Percentiles rank a stretch among this genome's conserved stretches.
phyloP scores from a whole-genome alignment of 2,888 invertebrate species.

The Trachelus tabidus region DNA sequence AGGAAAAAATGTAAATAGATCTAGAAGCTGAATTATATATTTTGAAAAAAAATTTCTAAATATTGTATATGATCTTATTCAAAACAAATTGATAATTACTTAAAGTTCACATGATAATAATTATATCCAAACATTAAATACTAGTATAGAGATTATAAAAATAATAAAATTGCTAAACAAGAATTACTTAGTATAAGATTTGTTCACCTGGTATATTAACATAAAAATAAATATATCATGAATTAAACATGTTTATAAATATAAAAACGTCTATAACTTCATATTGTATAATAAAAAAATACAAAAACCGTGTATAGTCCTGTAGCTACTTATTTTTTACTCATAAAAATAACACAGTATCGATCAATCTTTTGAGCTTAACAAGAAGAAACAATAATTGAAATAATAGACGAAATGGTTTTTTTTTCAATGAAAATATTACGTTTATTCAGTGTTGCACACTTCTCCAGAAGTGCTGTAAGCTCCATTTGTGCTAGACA shows the following conservation, averaged over 20 bases:
- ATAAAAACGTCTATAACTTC: neutral
- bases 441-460: conserved; percentile 20
- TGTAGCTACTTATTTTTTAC: neutral
- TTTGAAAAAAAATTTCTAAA: neutral
- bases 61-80: neutral
- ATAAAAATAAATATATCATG: too few relatives aligned
- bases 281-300: neutral
- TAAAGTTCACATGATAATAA: neutral
- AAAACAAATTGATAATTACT: neutral
- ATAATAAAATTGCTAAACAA: too few relatives aligned
- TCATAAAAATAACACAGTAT: neutral
- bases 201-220: too few relatives aligned
- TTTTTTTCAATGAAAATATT: neutral
- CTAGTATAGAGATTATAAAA: too few relatives aligned
- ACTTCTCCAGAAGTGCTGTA: conserved; percentile 24
- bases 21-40: too few relatives aligned
- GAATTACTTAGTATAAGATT: too few relatives aligned
- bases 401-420: neutral
- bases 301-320: neutral
- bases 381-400: neutral
- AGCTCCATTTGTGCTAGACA: conserved; percentile 20
- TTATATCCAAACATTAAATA: neutral
- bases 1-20: too few relatives aligned
- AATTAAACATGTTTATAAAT: too few relatives aligned
- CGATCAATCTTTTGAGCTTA: too few relatives aligned